Percentiles rank a stretch among this genome's conserved stretches.
Evolutionary conservation across 2,113 vertebrate genomes (phyloP).

Genomic region (Gobiocypris rarus): DNA sequence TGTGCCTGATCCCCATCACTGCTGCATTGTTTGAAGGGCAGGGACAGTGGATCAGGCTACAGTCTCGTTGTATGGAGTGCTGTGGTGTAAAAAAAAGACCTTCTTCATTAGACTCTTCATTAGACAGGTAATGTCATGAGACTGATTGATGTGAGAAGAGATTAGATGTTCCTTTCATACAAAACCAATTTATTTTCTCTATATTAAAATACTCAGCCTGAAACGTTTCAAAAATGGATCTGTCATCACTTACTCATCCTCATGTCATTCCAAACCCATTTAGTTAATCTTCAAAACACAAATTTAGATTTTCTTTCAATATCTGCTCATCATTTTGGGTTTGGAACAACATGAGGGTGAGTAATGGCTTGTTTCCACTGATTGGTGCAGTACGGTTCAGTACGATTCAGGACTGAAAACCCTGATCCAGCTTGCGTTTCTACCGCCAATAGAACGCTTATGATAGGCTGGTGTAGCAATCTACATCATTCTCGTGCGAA

Average conservation of each 20-base stretch:
- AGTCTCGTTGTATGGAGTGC: neutral
- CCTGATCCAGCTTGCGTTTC: no score
- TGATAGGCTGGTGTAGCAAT: no score
- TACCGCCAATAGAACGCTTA: no score
- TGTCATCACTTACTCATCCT: neutral
- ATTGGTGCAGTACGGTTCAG: no score
- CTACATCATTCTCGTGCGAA: no score
- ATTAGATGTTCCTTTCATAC: neutral
- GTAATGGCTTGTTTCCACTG: neutral
- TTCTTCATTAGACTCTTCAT: neutral
- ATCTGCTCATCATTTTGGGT: neutral
- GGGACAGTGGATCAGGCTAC: conserved; percentile 37
- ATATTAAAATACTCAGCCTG: neutral
- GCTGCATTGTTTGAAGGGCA: conserved; percentile 26
- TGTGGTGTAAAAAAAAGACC: neutral
- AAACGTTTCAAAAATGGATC: no score
- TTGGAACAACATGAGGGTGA: neutral
- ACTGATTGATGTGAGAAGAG: neutral
- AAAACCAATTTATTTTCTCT: neutral
- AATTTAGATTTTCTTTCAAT: neutral
- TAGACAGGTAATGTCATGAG: conserved; percentile 1
- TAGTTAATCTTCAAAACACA: neutral
- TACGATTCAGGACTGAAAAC: no score
- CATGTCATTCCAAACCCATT: neutral
- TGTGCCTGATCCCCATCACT: conserved; percentile 29